Evolutionary conservation across 2,888 invertebrate genomes (phyloP).

Genomic region (Amphipoea oculea): DNA sequence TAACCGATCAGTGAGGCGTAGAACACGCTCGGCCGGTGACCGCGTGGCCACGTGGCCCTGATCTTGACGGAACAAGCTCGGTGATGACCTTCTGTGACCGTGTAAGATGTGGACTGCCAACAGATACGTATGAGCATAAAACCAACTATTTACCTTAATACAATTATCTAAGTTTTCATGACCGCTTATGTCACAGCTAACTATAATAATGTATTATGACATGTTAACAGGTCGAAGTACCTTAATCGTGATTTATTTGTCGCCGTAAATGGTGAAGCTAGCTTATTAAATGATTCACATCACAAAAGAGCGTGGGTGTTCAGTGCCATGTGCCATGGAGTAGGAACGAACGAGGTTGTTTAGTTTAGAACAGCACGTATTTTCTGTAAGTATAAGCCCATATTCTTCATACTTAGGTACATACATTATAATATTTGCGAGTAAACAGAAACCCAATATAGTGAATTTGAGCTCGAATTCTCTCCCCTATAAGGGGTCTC

Average conservation of each 20-base stretch:
- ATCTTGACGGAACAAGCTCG: slow-evolving; percentile 82
- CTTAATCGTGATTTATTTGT: slow-evolving; percentile 72
- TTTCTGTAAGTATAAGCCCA: slow-evolving; percentile 17
- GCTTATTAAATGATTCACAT: slow-evolving; percentile 73
- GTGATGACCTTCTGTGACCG: slow-evolving; percentile 72
- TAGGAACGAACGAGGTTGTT: slow-evolving; percentile 54
- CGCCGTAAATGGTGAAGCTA: slow-evolving; percentile 71
- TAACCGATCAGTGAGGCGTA: slow-evolving; percentile 77
- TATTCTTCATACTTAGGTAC: slow-evolving; percentile 5
- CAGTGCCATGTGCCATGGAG: slow-evolving; percentile 72
- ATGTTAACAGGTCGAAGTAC: slow-evolving; percentile 60
- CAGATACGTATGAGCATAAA: slow-evolving; percentile 27
- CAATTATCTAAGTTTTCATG: slow-evolving; percentile 26
- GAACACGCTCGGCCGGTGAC: slow-evolving; percentile 79
- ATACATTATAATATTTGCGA: slow-evolving; percentile 21
- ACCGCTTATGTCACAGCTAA: slow-evolving; percentile 53
- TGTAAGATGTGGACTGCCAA: slow-evolving; percentile 57
- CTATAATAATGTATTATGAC: slow-evolving; percentile 56
- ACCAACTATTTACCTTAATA: slow-evolving; percentile 4
- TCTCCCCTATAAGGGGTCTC: slow-evolving; percentile 51
- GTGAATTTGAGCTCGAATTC: slow-evolving; percentile 45
- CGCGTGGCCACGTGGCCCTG: slow-evolving; percentile 86
- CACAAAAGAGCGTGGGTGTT: slow-evolving; percentile 71
- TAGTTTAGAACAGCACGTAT: slow-evolving; percentile 43
- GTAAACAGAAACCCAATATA: slow-evolving; percentile 52